These are phyloP conservation scores for Phalacrocorax brasilianus DNA, from an alignment of 2,113 vertebrate species.

Conservation along the genomic window DNA sequence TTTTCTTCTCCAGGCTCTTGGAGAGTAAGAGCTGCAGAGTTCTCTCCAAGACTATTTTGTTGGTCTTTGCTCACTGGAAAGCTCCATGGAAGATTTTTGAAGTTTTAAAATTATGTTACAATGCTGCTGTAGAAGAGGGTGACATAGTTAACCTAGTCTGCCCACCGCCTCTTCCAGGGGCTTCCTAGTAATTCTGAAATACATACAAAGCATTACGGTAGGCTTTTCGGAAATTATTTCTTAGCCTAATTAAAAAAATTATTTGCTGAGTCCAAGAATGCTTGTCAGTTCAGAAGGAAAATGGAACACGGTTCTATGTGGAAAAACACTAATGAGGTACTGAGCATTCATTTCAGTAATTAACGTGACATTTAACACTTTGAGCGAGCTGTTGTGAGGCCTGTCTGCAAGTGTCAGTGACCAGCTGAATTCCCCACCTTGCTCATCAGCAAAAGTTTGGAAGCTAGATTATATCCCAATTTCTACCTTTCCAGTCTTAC, in stretches of 20 bases:
- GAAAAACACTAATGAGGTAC: not conserved
- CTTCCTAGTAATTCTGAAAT: not conserved
- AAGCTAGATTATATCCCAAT: not conserved
- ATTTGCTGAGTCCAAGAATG: not conserved
- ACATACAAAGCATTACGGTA: not conserved
- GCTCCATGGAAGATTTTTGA: not conserved
- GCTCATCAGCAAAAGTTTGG: not conserved
- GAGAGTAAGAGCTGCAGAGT: not conserved
- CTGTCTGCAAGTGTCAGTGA: not conserved
- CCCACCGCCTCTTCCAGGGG: not conserved
- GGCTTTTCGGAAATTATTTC: not conserved
- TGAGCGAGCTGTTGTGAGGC: not conserved
- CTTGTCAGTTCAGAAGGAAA: not conserved
- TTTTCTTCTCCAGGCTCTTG: not conserved
- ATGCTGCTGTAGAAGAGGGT: not conserved
- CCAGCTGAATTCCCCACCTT: not conserved
- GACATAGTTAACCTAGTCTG: not conserved
- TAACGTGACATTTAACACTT: not conserved
- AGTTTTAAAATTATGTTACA: not conserved
- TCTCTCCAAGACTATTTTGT: not conserved
- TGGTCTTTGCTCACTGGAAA: not conserved
- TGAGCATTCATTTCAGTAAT: not conserved
- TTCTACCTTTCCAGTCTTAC: not conserved
- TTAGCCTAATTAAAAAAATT: constrained; percentile 32
- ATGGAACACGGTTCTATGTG: not conserved